Percentiles rank a stretch among this genome's conserved stretches.
These are phyloP conservation scores for Aspidiotus destructor DNA, from an alignment of 2,888 invertebrate species.

Conservation along the genomic window DNA sequence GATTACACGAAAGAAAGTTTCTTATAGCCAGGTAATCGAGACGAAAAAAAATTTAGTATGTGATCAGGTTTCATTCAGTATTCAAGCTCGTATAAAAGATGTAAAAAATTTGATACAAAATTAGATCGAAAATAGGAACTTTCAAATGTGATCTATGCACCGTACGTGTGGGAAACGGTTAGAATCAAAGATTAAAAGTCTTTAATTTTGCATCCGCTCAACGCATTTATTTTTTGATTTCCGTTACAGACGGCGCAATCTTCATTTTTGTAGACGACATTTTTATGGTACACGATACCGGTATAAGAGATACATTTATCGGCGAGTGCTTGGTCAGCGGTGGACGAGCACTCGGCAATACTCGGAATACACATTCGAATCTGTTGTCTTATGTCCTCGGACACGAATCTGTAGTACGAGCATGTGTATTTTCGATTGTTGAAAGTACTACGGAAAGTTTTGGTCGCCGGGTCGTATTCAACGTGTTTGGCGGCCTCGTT, in stretches of 20 bases:
- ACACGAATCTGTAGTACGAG: background rate
- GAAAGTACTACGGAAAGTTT: conserved; percentile 15
- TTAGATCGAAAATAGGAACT: too few species aligned
- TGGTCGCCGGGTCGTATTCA: background rate
- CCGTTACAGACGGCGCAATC: conserved; percentile 16
- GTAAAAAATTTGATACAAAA: too few species aligned
- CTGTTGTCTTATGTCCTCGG: background rate
- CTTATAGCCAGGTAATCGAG: too few species aligned
- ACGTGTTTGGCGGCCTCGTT: conserved; percentile 10
- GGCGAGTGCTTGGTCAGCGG: background rate
- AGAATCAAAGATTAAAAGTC: too few species aligned
- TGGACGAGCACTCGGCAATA: conserved; percentile 3
- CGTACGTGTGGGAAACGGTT: too few species aligned
- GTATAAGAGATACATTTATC: background rate
- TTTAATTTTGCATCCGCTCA: too few species aligned
- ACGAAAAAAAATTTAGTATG: too few species aligned
- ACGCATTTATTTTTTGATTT: too few species aligned
- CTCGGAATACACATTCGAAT: conserved; percentile 3
- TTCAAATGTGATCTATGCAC: too few species aligned
- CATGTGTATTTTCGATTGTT: conserved; percentile 10
- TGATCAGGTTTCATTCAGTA: too few species aligned
- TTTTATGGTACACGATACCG: conserved; percentile 6
- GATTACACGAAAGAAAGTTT: too few species aligned
- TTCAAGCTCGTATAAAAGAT: too few species aligned
- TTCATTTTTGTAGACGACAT: conserved; percentile 5